These are phyloP conservation scores for Desoria tigrina DNA, from an alignment of 2,888 invertebrate species.

Conservation along the genomic window DNA sequence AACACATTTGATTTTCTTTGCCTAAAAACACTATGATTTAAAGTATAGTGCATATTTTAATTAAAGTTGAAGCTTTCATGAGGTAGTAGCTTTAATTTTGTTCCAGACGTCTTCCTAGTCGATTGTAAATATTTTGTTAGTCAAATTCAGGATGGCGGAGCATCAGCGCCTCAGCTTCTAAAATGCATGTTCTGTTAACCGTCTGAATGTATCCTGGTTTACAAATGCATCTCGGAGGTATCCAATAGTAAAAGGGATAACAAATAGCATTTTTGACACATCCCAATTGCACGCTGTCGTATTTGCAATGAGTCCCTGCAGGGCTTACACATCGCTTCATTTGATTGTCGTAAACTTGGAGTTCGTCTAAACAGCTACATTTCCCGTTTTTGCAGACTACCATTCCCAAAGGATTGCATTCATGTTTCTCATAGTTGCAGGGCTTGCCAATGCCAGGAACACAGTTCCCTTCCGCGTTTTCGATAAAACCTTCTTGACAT, in stretches of 20 bases:
- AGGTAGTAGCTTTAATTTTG: background rate
- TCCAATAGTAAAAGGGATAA: conserved; percentile 49
- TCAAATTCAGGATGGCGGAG: too few species aligned
- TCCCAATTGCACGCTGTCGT: conserved; percentile 39
- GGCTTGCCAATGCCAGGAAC: conserved; percentile 46
- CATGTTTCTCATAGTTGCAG: conserved; percentile 35
- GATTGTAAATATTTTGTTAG: too few species aligned
- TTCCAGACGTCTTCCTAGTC: background rate
- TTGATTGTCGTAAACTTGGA: conserved; percentile 44
- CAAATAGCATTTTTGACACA: conserved; percentile 47
- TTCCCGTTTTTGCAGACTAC: conserved; percentile 43
- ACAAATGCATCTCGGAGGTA: conserved; percentile 45
- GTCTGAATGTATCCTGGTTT: conserved; percentile 44
- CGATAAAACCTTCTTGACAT: conserved; percentile 37
- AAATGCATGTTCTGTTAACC: conserved; percentile 38
- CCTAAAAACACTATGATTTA: too few species aligned
- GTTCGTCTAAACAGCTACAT: conserved; percentile 40
- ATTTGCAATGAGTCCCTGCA: conserved; percentile 48
- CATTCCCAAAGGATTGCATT: conserved; percentile 48
- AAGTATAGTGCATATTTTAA: too few species aligned
- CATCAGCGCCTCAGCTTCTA: conserved; percentile 22
- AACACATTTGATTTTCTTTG: too few species aligned
- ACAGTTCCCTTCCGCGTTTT: conserved; percentile 41
- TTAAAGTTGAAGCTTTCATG: too few species aligned
- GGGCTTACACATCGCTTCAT: conserved; percentile 43